phyloP scores from a whole-genome alignment of 2,113 vertebrate genomes.

The Hypanus sabinus region DNA sequence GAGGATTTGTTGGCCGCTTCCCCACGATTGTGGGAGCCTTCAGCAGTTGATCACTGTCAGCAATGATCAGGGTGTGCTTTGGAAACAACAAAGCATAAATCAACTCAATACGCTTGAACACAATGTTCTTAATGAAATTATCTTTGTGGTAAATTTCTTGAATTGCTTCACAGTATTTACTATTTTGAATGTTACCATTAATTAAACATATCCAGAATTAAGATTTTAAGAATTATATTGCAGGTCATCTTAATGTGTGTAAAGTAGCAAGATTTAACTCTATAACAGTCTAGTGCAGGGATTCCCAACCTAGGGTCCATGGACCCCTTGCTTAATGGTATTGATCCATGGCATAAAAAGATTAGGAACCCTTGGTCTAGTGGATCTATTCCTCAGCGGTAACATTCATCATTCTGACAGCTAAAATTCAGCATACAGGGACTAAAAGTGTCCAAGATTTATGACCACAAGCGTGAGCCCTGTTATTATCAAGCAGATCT shows the following conservation, averaged over 20 bases:
- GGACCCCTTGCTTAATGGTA: too few species aligned
- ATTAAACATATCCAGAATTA: background rate
- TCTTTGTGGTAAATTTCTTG: background rate
- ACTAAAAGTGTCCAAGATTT: background rate
- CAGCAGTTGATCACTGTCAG: slow-evolving; percentile 81
- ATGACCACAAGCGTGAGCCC: too few species aligned
- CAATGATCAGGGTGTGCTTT: slow-evolving; percentile 88
- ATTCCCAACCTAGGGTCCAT: too few species aligned
- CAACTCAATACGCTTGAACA: background rate
- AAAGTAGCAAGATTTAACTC: too few species aligned
- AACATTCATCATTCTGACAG: background rate
- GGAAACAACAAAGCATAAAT: slow-evolving; percentile 28
- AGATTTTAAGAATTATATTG: too few species aligned
- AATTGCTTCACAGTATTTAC: background rate
- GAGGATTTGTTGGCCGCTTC: slow-evolving; percentile 69
- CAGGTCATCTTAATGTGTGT: too few species aligned
- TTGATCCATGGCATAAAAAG: too few species aligned
- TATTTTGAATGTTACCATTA: background rate
- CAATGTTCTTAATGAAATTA: background rate
- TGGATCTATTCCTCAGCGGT: background rate
- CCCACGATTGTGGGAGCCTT: slow-evolving; percentile 93
- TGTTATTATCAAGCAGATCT: background rate
- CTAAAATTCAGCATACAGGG: background rate
- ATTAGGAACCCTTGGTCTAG: too few species aligned
- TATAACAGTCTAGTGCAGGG: too few species aligned